Evolutionary conservation across 1,140 invertebrate species (phyloP), one percentile per base, ranked within the genome.

Genomic region (Limonius californicus): DNA sequence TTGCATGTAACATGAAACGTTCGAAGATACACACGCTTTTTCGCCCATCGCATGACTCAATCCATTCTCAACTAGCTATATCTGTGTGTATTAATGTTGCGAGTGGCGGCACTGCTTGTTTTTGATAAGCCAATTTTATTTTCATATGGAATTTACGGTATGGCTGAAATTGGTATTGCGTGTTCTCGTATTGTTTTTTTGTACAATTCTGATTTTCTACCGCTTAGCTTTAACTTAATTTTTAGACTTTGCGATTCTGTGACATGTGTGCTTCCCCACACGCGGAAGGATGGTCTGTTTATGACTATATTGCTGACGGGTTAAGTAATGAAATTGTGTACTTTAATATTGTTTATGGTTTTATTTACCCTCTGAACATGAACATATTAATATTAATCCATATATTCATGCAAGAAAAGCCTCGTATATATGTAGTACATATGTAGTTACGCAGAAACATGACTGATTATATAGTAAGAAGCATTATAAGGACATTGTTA

Each of bases 101-200:
- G n/a, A 39, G 35, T 14, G n/a, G 35, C n/a, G n/a, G 35, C 35
- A 14, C n/a, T 39, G 35, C 35, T 39, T 39, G 35, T 39, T 39
- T 39, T 39, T 39, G 35, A 39, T 39, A 39, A 39, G 35, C 35
- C 35, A 39, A 39, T 39, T 39, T 39, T 12, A 39, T 12, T 39
- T 39, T 39, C 8, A 39, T 39, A 12, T 14, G 35, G n/a, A 12
- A 14, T 39, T 39, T 39, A 39, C 35, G 35, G 35, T 14, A 39
- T 39, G 35, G 35, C 35, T 39, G 35, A 39, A 39, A 39, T 39
- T 39, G 35, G n/a, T n/a, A 39, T 39, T n/a, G 35, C 35, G 35
- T 39, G 35, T 39, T 2, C n/a, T 12, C 2, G 8, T 39, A 39
- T 12, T 39, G 2, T 39, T 39, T 39, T 39, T 27, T 4, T 39